Evolutionary conservation across 2,113 vertebrate species (phyloP).

Genomic region (Ardeotis arabs): DNA sequence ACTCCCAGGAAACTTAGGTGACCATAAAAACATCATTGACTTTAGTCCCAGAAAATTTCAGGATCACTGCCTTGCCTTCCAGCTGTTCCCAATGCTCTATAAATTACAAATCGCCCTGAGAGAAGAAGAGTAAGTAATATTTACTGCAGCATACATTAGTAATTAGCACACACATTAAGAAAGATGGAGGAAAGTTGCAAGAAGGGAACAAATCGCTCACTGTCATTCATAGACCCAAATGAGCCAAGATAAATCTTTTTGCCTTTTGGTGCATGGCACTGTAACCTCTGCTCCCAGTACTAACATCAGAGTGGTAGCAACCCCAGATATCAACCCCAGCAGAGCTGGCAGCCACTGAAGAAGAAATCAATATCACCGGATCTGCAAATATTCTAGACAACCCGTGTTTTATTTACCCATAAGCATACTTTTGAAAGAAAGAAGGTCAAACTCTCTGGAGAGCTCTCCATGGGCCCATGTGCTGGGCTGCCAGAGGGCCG

Average conservation of each 20-base stretch:
- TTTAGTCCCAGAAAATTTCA: constrained; percentile 10
- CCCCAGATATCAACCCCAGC: neutral
- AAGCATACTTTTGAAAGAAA: neutral
- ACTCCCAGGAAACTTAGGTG: constrained; percentile 36
- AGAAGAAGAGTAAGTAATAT: constrained; percentile 7
- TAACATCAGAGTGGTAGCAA: neutral
- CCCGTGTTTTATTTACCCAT: neutral
- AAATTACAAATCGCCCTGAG: neutral
- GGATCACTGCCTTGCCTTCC: constrained; percentile 16
- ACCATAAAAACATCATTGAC: constrained; percentile 8
- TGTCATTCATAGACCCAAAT: neutral
- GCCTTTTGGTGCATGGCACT: fast-evolving
- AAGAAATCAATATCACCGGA: neutral
- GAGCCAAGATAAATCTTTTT: neutral
- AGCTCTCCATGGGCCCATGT: neutral
- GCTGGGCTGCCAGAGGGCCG: fast-evolving
- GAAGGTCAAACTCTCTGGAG: neutral
- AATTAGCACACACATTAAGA: neutral
- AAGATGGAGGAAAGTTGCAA: neutral
- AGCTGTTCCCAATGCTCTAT: neutral
- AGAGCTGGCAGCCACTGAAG: neutral
- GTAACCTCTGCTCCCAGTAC: neutral
- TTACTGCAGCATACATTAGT: neutral
- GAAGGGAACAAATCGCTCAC: neutral
- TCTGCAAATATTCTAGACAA: fast-evolving